These are phyloP conservation scores for Halichoerus grypus DNA, from an alignment of 2,113 vertebrate species.

Conservation along the genomic window DNA sequence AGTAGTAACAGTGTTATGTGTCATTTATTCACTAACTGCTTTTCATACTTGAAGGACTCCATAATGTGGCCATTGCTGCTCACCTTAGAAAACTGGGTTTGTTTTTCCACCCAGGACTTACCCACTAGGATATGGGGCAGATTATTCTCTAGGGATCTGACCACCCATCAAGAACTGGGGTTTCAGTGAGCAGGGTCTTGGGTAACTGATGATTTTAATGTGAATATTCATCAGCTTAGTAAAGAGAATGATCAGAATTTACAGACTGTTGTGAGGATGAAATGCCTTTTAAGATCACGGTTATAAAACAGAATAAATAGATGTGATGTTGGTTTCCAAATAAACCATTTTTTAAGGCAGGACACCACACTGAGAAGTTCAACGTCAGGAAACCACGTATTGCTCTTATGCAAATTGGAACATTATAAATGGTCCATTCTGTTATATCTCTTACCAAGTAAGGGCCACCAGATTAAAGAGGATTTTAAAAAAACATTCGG, in stretches of 20 bases:
- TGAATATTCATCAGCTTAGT: background rate
- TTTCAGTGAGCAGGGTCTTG: background rate
- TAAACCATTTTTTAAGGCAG: background rate
- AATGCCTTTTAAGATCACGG: background rate
- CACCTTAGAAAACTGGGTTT: background rate
- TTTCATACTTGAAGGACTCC: background rate
- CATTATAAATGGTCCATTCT: background rate
- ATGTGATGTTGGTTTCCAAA: background rate
- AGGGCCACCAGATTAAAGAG: background rate
- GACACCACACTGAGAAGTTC: background rate
- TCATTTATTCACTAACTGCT: background rate
- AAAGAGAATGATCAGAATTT: background rate
- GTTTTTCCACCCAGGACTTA: background rate
- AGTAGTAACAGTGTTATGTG: background rate
- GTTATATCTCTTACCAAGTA: background rate
- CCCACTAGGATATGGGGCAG: background rate
- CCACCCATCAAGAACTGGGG: background rate
- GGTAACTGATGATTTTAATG: background rate
- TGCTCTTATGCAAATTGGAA: background rate
- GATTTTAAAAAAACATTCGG: background rate
- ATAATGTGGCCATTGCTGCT: background rate
- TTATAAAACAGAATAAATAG: conserved; percentile 15
- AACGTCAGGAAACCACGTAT: background rate
- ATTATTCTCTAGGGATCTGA: background rate
- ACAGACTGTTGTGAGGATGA: background rate